Base-by-base conservation (phyloP, 35 echinoderm and acorn worm species). In the Heliocidaris tuberculata region DNA sequence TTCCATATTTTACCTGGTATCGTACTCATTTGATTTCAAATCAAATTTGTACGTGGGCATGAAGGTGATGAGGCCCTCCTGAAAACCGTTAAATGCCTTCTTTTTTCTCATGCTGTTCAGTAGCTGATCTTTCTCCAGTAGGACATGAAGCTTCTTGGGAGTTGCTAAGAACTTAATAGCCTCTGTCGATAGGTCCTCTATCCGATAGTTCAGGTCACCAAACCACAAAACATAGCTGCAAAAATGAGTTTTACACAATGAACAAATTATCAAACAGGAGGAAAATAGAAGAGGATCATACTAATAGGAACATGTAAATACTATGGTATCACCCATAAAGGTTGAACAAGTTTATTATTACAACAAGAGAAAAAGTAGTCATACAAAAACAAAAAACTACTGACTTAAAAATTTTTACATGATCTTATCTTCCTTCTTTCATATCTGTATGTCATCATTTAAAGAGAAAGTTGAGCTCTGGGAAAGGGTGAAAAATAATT, bases 41-140 rank as follows among this genome's bases (percentile, higher is more conserved):
- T 99, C 97, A 96, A 93, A 99, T 90, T 99, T 99, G 85, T 97
- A 99, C 6, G 98, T 99, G 17, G 98, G 98, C 88, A 97, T 96
- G 94, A 99, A 99, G 0, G 70, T 89, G 2, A 99, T 85, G 0
- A 50, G 88, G 1, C 97, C 98, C 48, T 99, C 98, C 24, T 92
- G 70, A 65, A 97, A 99, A n/a, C 95, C 96, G 32, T 95, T 94
- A 92, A 99, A 97, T 0, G 94, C 95, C 15, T 88, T 86, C n/a
- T 86, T 71, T 3, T 90, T 89, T 48, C 95, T 94, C 32, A 97
- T 96, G 27, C 97, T 96, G 48, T 97, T 32, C 48, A 94, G 85
- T 9, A 97, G 95, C 61, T 99, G 98, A 54, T 97, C 98, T 70
- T 99, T 99, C 60, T 96, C 95, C 61, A 90, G 86, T 11, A 97